Conservation (phyloP, 1,140 invertebrate species). For the Tetranychus urticae region DNA sequence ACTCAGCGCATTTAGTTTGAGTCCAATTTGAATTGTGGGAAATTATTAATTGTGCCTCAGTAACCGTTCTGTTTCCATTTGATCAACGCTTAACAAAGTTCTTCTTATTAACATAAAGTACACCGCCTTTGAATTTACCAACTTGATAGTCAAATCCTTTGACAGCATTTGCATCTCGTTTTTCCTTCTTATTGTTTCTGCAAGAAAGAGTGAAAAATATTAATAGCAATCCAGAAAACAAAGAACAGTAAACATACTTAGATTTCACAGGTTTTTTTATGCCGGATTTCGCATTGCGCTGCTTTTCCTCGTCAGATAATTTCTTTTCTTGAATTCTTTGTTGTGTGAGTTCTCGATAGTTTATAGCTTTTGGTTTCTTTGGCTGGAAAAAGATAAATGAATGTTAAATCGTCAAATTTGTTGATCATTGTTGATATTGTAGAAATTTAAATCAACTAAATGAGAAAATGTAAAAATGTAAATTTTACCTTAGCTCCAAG, state of each 20-base stretch:
- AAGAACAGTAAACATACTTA: too few relatives aligned
- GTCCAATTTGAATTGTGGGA: too few relatives aligned
- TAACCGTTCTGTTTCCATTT: too few relatives aligned
- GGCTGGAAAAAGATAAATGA: neutral
- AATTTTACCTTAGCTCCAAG: slow-evolving; percentile 29
- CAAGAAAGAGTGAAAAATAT: too few relatives aligned
- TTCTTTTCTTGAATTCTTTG: neutral
- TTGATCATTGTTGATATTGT: too few relatives aligned
- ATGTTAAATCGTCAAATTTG: neutral
- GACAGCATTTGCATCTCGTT: slow-evolving; percentile 3
- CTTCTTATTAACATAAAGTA: slow-evolving; percentile 3
- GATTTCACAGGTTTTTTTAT: too few relatives aligned
- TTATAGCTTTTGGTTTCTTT: neutral
- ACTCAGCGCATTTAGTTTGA: too few relatives aligned
- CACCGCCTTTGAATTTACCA: slow-evolving; percentile 1
- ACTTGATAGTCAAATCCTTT: slow-evolving; percentile 6
- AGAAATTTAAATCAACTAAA: too few relatives aligned
- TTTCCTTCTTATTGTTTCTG: neutral
- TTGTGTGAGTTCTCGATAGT: neutral
- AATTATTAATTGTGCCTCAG: too few relatives aligned
- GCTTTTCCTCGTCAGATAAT: too few relatives aligned
- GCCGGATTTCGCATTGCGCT: too few relatives aligned
- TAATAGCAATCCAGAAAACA: too few relatives aligned
- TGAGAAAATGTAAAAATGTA: neutral
- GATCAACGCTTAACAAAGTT: neutral